phyloP scores from a whole-genome alignment of 2,797 vertebrate species.

The Myotis myotis region DNA sequence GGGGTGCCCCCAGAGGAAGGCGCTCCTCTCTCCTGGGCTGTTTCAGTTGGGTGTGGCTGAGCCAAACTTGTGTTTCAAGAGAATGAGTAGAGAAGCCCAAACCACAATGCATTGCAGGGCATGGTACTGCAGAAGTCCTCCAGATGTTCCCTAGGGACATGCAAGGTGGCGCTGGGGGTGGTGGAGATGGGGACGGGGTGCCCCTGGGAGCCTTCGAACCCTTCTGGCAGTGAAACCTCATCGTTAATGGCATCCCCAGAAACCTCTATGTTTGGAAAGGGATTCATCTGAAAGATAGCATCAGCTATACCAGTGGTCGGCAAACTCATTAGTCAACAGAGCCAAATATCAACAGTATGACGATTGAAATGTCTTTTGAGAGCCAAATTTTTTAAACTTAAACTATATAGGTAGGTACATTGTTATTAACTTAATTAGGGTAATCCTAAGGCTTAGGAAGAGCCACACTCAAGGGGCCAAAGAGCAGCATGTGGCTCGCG shows the following conservation, averaged over 20 bases:
- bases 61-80: conserved; percentile 2
- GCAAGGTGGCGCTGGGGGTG: accelerated
- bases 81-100: neutral
- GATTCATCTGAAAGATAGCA: neutral
- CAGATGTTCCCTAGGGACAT: neutral
- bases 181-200: accelerated
- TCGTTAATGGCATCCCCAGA: neutral
- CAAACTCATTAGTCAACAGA: no score
- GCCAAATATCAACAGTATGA: no score
- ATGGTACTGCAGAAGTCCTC: neutral
- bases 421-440: no score
- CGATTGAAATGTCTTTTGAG: no score
- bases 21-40: neutral
- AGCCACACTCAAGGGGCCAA: no score
- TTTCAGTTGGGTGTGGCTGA: conserved; percentile 50
- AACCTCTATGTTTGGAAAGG: neutral
- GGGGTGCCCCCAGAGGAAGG: neutral
- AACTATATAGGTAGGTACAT: no score
- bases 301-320: neutral
- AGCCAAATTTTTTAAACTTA: no score
- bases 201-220: neutral
- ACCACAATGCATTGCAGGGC: neutral
- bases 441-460: no score
- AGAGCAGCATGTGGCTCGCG: no score
- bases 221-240: neutral